These are phyloP conservation scores for Cheiracanthium punctorium DNA, from an alignment of 2,888 invertebrate species.

Conservation along the genomic window DNA sequence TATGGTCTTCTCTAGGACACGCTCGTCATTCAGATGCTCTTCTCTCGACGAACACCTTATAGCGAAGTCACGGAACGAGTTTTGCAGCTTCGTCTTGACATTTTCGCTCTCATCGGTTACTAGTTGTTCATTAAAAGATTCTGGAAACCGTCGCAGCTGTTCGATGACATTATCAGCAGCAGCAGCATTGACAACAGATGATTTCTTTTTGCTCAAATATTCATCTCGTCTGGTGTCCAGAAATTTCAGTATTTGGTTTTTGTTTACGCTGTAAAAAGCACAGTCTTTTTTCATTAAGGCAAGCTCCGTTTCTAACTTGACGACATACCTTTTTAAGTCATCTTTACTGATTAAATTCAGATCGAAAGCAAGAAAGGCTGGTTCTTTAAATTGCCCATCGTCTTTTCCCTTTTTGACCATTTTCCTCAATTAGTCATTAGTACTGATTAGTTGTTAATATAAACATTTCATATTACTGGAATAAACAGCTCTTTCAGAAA, in stretches of 20 bases:
- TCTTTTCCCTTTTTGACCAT: neutral
- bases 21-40: neutral
- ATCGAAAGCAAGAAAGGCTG: neutral
- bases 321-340: neutral
- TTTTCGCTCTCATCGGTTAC: neutral
- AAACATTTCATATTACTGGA: too few species aligned
- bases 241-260: neutral
- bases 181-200: neutral
- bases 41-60: neutral
- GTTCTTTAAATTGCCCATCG: neutral
- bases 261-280: neutral
- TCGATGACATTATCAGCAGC: neutral
- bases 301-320: neutral
- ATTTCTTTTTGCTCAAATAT: neutral
- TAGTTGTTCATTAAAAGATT: neutral
- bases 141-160: neutral
- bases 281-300: neutral
- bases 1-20: neutral
- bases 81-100: neutral
- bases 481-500: too few species aligned
- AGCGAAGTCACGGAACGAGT: neutral
- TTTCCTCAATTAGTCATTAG: neutral
- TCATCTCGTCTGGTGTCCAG: neutral
- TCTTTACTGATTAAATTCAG: neutral
- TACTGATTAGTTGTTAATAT: too few species aligned